Base-by-base conservation (phyloP, 2,888 invertebrate genomes). In the Volucella inanis region DNA sequence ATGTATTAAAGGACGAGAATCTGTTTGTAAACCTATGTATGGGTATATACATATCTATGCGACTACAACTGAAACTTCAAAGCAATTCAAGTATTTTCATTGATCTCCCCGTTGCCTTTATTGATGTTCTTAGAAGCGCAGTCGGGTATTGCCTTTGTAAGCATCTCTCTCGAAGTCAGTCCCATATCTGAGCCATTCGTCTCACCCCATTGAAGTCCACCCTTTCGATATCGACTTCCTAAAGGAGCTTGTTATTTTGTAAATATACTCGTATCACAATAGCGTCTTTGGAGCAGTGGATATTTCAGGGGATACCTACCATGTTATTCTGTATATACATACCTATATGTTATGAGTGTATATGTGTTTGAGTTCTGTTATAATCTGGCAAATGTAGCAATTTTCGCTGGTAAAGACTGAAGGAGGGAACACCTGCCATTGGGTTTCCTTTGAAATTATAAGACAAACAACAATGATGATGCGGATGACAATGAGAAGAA, bases 391-490 rank as follows among this genome's bases (percentile, higher is more conserved):
- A 77, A 77, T 54, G 70, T 72, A 52, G 55, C 61, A 82, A 75
- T 75, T 57, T 81, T 65, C 41, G 18, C 52, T 61, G 52, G 64
- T 52, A 55, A 31, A 31, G 31, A 31, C 31, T 31, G 31, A 31
- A 31, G 31, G 31, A 2, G 6, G 0, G 6, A 31, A 15, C 55
- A 18, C 55, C 22, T 15, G 41, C 61, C 18, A 47, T 18, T n/a
- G 41, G 31, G 54, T 45, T 18, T 38, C 50, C 72, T 64, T 83
- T 78, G 57, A 64, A 78, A 78, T 78, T 57, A 78, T 64, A 72
- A 67, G 67, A 55, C 78, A 78, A 74, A 82, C 82, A 82, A 61
- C 62, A 72, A 64, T 76, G 55, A 70, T 59, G 65, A 76, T 64
- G 59, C 41, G 57, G 38, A 52, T 55, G 77, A 74, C 67, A 74